Base-by-base conservation (phyloP, 2,113 vertebrate genomes). In the Holacanthus passer region DNA sequence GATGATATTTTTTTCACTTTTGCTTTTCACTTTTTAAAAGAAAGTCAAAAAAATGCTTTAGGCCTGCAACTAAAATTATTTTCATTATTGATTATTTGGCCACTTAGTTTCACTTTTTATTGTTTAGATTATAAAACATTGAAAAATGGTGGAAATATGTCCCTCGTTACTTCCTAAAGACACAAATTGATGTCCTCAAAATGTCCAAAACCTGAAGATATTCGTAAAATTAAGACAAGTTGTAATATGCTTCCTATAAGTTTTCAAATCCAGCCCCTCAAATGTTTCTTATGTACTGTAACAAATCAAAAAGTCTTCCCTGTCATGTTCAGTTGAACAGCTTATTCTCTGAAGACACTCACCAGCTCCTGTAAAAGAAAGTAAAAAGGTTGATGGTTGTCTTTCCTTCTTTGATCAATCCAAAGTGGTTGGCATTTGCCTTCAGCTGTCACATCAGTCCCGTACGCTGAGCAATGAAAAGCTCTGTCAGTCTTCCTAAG, bases 401-500 rank as follows among this genome's bases (percentile, higher is more conserved):
- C 19, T 56, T 52, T 59, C 17, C 20, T 20, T 12, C 31, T 82
- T 53, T 50, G 31, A 70, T 71, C 2, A 60, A 69, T 69, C 47
- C n/a, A 29, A 77, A 79, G 35, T 2, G 27, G 48, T 52, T 55
- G 72, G 22, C 67, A 64, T 79, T 71, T 45, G 58, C 32, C 85
- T 73, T 45, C 27, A 27, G 53, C 53, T 69, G 64, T 58, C 81
- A 45, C 10, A 13, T 32, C 52, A 37, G 37, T 39, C 37, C 29
- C 5, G 13, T 14, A 20, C 10, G 37, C 67, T 7, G 45, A 73
- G 71, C 83, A 22, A 19, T 65, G 63, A 83, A 48, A 84, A 62
- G 71, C 82, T 74, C 74, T 59, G 80, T 73, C 76, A 71, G 32
- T 58, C 82, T 73, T 79, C 13, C 2, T 17, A 31, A 50, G 17